Conservation (phyloP, 2,888 invertebrate species). For the Leptinotarsa tumamoca region DNA sequence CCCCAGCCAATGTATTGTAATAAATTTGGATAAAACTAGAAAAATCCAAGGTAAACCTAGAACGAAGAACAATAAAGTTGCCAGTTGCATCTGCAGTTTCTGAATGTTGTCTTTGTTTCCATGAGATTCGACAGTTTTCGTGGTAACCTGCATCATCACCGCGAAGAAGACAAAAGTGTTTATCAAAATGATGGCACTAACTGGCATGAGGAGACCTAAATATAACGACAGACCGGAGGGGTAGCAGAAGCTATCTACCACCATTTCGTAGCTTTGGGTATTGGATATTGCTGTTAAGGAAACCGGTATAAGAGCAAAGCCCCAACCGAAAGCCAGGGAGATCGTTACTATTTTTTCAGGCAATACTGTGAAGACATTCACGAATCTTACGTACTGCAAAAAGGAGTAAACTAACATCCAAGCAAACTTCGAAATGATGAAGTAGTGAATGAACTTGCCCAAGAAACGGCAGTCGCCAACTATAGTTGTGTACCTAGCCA, state of each 20-base stretch:
- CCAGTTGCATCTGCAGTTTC: conserved; percentile 70
- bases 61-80: conserved; percentile 72
- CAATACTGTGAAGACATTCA: conserved; percentile 73
- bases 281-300: conserved; percentile 67
- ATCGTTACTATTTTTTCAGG: conserved; percentile 73
- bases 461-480: conserved; percentile 68
- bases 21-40: conserved; percentile 68
- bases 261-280: conserved; percentile 67
- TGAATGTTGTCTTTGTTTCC: conserved; percentile 66
- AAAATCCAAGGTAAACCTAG: conserved; percentile 75
- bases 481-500: conserved; percentile 30
- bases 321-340: conserved; percentile 75
- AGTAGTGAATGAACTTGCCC: conserved; percentile 75
- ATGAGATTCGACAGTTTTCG: conserved; percentile 55
- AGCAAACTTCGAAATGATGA: conserved; percentile 75
- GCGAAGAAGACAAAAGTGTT: conserved; percentile 72
- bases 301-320: conserved; percentile 70
- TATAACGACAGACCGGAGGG: conserved; percentile 70
- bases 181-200: conserved; percentile 68
- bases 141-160: conserved; percentile 69
- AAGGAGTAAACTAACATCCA: conserved; percentile 82
- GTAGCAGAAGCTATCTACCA: conserved; percentile 69
- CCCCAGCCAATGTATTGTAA: conserved; percentile 51
- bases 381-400: conserved; percentile 76
- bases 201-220: conserved; percentile 70